Conservation (phyloP, 2,113 vertebrate species). For the Calidris pygmaea region DNA sequence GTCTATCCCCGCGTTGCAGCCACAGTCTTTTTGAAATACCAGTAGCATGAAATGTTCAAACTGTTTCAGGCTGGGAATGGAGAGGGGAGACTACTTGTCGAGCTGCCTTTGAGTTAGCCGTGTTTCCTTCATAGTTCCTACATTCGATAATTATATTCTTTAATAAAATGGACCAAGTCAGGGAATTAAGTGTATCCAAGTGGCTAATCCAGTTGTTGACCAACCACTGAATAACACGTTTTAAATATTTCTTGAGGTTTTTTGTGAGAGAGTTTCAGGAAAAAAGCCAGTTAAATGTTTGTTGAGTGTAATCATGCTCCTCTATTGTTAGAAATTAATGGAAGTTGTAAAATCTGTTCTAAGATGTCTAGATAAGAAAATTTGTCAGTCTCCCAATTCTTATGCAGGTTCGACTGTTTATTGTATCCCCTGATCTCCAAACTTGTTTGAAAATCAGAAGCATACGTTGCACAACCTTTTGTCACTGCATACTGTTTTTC, state of each 20-base stretch:
- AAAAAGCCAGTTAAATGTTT: neutral
- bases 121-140: neutral
- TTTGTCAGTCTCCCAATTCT: neutral
- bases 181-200: neutral
- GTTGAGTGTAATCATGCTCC: neutral
- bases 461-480: neutral
- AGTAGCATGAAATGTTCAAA: neutral
- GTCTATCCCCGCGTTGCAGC: neutral
- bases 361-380: neutral
- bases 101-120: neutral
- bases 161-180: neutral
- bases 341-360: neutral
- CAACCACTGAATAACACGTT: neutral
- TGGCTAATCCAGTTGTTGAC: neutral
- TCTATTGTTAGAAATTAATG: neutral
- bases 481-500: neutral
- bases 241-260: neutral
- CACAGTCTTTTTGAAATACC: neutral
- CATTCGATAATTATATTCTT: neutral
- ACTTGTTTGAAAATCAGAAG: neutral
- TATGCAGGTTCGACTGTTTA: accelerated
- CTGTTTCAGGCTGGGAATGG: neutral
- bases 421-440: neutral
- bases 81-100: neutral
- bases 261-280: neutral